Base-by-base conservation (phyloP, 2,797 vertebrate genomes). In the Melanotaenia nigrans region DNA sequence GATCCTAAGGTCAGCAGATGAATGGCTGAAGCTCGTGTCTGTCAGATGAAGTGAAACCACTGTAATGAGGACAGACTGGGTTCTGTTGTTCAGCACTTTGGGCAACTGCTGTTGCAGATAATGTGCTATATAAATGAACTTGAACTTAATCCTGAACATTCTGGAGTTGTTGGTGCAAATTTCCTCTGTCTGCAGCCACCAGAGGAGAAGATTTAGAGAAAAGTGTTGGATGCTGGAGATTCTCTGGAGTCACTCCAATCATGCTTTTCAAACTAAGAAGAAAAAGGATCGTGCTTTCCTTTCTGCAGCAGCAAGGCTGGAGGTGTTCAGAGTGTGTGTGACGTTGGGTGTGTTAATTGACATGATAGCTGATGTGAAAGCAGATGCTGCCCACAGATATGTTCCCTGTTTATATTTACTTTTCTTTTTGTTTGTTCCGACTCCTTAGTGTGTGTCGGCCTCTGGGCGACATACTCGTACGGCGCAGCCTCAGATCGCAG, bases 331-430 rank as follows among this genome's bases (percentile, higher is more conserved):
- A 65, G 73, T 72, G 73, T 71, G 77, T 71, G 76, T 49, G 72
- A 79, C 3, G 45, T 25, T 11, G 0, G 0, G 57, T 85, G 82
- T 84, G 81, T 61, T 79, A 85, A 86, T 87, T 71, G 65, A 85
- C 74, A 77, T 30, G 85, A 81, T 77, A 33, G 71, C 62, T 71
- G 56, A 66, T 56, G 64, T 72, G 61, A 66, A 83, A 78, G n/a
- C 78, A 71, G 70, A 77, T 68, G 66, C 71, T 78, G 61, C 72
- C 83, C 68, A 1, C 25, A 86, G 81, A 81, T 77, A 73, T 1
- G 18, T 82, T 70, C 65, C 32, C 10, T 65, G 66, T 85, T 79
- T 83, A 82, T 82, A 86, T 90, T 84, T 90, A 84, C 77, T 76
- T 72, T 60, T 69, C 80, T 79, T 87, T 80, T 22, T 84, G 70